These are phyloP conservation scores for Caranx ignobilis DNA, from an alignment of 2,113 vertebrate species.

Conservation along the genomic window DNA sequence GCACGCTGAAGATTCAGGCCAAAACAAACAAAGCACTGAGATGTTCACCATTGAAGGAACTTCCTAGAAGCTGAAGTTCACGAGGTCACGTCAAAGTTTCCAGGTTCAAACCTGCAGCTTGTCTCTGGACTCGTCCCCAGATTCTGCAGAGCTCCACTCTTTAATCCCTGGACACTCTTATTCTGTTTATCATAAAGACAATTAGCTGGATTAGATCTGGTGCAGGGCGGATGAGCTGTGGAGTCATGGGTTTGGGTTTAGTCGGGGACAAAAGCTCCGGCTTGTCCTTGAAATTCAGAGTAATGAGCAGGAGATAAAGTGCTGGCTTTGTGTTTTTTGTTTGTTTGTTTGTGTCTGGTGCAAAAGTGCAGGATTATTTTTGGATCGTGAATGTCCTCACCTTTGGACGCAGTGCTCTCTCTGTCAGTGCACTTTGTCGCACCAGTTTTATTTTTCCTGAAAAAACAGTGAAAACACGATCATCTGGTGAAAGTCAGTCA, in stretches of 20 bases:
- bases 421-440: slow-evolving; percentile 29
- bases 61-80: slow-evolving; percentile 47
- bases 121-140: background rate
- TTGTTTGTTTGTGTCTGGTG: background rate
- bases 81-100: slow-evolving; percentile 24
- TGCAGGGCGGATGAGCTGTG: background rate
- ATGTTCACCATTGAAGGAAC: slow-evolving; percentile 36
- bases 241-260: slow-evolving; percentile 21
- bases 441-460: slow-evolving; percentile 47
- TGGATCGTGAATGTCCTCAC: slow-evolving; percentile 20
- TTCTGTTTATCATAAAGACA: slow-evolving; percentile 11
- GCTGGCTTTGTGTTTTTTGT: background rate
- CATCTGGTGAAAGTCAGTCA: slow-evolving; percentile 68
- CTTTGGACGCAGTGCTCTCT: background rate
- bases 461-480: slow-evolving; percentile 68
- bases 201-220: background rate
- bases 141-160: background rate
- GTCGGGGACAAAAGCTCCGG: slow-evolving; percentile 15
- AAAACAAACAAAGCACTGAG: slow-evolving; percentile 54
- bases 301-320: slow-evolving; percentile 13
- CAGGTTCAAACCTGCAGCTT: slow-evolving; percentile 3
- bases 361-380: slow-evolving; percentile 30
- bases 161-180: background rate
- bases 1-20: slow-evolving; percentile 12
- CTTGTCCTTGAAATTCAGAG: slow-evolving; percentile 7